A percentile compares a stretch with the other conserved stretches of the same genome.
Conservation (phyloP, 2,113 vertebrate genomes). For the Peromyscus maniculatus region DNA sequence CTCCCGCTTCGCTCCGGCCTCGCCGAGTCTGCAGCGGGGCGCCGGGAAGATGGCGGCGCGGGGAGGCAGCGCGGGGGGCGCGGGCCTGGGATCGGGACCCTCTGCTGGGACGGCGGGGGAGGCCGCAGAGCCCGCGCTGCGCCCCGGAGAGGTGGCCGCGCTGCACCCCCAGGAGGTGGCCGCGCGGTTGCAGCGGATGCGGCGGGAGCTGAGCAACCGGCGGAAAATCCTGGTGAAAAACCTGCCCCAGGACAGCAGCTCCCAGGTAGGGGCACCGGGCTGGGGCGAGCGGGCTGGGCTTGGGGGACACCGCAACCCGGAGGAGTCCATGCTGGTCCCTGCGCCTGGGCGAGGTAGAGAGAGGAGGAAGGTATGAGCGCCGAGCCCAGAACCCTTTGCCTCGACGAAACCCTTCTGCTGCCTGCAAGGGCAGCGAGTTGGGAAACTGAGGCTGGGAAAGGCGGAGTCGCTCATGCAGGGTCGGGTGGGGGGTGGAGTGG, state of each 20-base stretch:
- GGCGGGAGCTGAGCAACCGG: conserved; percentile 95
- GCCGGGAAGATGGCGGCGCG: conserved; percentile 73
- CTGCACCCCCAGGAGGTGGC: conserved; percentile 91
- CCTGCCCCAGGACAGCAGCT: conserved; percentile 94
- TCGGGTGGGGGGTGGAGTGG: neutral
- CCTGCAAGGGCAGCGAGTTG: neutral
- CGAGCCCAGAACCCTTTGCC: neutral
- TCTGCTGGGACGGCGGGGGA: conserved; percentile 30
- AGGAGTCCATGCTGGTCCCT: neutral
- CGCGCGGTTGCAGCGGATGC: conserved; percentile 92
- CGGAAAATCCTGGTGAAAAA: conserved; percentile 97
- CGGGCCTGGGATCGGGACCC: conserved; percentile 47
- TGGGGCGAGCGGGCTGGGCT: neutral
- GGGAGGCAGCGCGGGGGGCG: conserved; percentile 46
- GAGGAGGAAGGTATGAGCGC: neutral
- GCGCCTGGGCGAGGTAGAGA: neutral
- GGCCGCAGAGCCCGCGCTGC: conserved; percentile 63
- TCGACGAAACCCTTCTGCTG: neutral
- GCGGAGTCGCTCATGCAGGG: neutral
- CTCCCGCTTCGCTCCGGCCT: conserved; percentile 47
- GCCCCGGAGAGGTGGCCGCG: neutral
- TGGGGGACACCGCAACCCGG: neutral
- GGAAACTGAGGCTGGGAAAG: conserved; percentile 61
- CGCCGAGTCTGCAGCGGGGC: conserved; percentile 56
- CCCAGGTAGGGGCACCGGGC: conserved; percentile 89